Evolutionary conservation across 2,888 invertebrate genomes (phyloP), one percentile per base, ranked within the genome.

Genomic region (Cecidostiba fungosa): DNA sequence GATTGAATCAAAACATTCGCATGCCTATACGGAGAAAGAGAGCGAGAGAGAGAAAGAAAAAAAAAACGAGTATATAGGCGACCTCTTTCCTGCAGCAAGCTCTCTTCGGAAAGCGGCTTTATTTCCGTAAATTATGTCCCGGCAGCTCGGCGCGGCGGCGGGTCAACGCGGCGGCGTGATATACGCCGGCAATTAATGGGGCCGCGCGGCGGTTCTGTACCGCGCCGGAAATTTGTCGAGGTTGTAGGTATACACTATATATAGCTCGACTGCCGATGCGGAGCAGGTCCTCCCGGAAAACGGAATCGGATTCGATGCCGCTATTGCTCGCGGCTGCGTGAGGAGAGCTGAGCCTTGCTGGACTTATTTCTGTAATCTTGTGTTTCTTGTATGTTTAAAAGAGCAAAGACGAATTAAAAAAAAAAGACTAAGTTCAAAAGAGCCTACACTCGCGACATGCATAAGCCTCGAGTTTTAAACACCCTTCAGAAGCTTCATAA

Each of bases 111-210:
- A 83, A 73, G 76, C 77, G 86, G 72, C 85, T 88, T 88, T 88
- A 89, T 90, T 90, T 90, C 89, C 88, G 90, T 91, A 89, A 91
- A 90, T 91, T 91, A 90, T 89, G 89, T 88, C 86, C 78, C 43
- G 16, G 50, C 85, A 81, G 78, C 70, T 81, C 82, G 82, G 10
- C n/a, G 14, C 23, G n/a, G 54, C 19, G n/a, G 59, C 80, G 76
- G 85, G 86, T 85, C 86, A 86, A 86, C 83, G 85, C 43, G 47
- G 14, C 62, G 62, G 16, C 77, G 87, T 90, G 91, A 91, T 92
- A 90, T 91, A 92, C 88, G 89, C 88, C 74, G 72, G 89, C 90
- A 91, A 92, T 92, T 92, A 92, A 92, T 91, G 90, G 88, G 86
- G 81, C 74, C 72, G 84, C 86, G 88, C 62, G n/a, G n/a, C n/a